Base-by-base conservation (phyloP, 2,888 invertebrate genomes). In the Melipona bicolor region DNA sequence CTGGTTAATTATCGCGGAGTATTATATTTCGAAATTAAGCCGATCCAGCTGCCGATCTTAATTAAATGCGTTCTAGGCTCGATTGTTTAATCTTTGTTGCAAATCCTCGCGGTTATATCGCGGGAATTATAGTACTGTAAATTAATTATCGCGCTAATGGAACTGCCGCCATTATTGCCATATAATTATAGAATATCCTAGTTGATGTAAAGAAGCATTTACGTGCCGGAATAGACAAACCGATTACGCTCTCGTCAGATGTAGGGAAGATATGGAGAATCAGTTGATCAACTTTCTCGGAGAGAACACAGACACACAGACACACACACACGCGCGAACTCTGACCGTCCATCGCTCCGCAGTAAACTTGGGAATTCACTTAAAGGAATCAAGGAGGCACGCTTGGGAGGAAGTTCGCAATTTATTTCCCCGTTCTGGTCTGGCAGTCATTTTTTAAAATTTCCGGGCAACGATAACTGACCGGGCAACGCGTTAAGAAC, bases 341-440 rank as follows among this genome's bases (percentile, higher is more conserved):
- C 43, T 43, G 43, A 43, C 11, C 43, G 43, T 43, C 43, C 43
- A 43, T 50, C 50, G 50, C 17, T 50, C 15, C 15, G 17, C 17
- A 5, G 15, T 50, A 50, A 50, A 84, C 11, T 43, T 43, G 43
- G 43, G 43, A 86, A 88, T 86, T 77, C 82, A 88, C 82, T 88
- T 83, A 88, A 76, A 80, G 52, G 64, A 81, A 86, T 86, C 84
- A 78, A 81, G 43, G 79, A 86, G 86, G 77, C 70, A 76, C 80
- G 82, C 68, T 67, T 67, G 71, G 32, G 81, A 86, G 74, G 32
- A 83, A 86, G 74, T 88, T 84, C 43, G 70, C 64, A 83, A 84
- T 56, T 77, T 67, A 75, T 79, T 49, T 67, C 72, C 32, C 32
- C 49, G 52, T 67, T 50, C 43, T 43, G 43, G 43, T 43, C 43